phyloP scores from a whole-genome alignment of 64 coral and sea anemone genomes.

The Cladopsammia gracilis region DNA sequence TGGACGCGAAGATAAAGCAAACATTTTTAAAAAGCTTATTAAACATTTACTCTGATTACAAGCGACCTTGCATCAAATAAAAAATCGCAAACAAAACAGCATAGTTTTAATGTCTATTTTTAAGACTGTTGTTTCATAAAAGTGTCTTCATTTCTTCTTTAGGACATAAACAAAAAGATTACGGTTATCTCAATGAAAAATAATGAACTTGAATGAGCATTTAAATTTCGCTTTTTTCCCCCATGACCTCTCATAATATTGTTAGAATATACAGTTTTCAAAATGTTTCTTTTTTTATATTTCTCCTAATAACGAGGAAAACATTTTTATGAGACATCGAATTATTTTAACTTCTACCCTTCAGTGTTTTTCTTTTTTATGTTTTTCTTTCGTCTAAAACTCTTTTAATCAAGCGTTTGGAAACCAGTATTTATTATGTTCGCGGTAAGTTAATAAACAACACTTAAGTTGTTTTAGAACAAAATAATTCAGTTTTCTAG shows the following conservation, averaged over 20 bases:
- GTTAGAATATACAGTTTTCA: not conserved
- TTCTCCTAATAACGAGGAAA: not conserved
- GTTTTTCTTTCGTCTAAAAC: not conserved
- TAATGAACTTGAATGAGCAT: not conserved
- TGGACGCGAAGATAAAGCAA: not conserved
- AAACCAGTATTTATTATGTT: not conserved
- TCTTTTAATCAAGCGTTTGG: not conserved
- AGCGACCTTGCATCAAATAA: not conserved
- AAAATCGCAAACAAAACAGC: not conserved
- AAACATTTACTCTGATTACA: slow-evolving; percentile 47
- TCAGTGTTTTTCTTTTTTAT: not conserved
- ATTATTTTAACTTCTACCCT: not conserved
- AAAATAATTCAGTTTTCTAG: not conserved
- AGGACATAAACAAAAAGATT: not conserved
- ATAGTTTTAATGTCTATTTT: no score
- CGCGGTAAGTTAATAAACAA: not conserved
- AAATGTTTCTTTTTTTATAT: not conserved
- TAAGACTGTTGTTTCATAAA: no score
- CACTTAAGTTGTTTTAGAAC: not conserved
- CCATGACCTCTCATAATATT: not conserved
- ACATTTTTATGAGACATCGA: not conserved
- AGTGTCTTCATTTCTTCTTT: not conserved
- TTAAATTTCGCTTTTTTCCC: not conserved
- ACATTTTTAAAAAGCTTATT: not conserved
- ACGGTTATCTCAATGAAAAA: not conserved